phyloP scores from a whole-genome alignment of 2,888 invertebrate genomes.

The Fabriciana adippe region DNA sequence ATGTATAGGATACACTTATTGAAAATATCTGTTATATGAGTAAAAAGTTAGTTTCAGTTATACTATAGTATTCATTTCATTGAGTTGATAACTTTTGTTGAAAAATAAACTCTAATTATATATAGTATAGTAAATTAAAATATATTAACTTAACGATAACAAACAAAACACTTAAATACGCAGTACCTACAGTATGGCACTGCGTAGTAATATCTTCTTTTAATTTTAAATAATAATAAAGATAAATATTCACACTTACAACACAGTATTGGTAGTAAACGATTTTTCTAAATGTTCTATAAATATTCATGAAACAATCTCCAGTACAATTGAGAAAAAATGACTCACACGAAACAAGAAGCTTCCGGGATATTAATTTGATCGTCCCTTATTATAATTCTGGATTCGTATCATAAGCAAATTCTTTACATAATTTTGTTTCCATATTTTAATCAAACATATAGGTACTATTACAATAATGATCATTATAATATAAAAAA shows the following conservation, averaged over 20 bases:
- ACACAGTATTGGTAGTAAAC: slow-evolving; percentile 7
- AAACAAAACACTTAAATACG: too few relatives aligned
- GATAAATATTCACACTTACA: neutral
- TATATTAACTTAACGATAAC: too few relatives aligned
- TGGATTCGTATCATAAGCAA: slow-evolving; percentile 18
- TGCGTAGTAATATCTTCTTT: too few relatives aligned
- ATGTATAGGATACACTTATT: too few relatives aligned
- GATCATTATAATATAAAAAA: too few relatives aligned
- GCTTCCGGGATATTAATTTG: slow-evolving; percentile 32
- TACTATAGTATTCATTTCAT: too few relatives aligned
- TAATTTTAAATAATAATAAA: neutral
- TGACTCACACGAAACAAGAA: slow-evolving; percentile 28
- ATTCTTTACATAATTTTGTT: slow-evolving; percentile 23
- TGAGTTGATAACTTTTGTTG: too few relatives aligned
- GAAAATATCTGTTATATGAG: too few relatives aligned
- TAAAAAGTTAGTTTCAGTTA: too few relatives aligned
- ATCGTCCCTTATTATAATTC: slow-evolving; percentile 31
- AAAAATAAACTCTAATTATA: too few relatives aligned
- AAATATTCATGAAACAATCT: slow-evolving; percentile 36
- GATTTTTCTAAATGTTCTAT: slow-evolving; percentile 26
- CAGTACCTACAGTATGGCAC: too few relatives aligned
- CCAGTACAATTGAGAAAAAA: slow-evolving; percentile 26
- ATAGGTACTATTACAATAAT: neutral
- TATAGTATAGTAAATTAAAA: too few relatives aligned
- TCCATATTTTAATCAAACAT: slow-evolving; percentile 1